Conservation (phyloP, 2,113 vertebrate species). For the zebrafish (Danio rerio) region GRCz12tu NC_133193.1:12437001-12437500, state of each 20-base stretch:
- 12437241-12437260: conserved; percentile 38
- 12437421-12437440: conserved; percentile 36
- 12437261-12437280: conserved; percentile 25
- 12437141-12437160: conserved; percentile 8
- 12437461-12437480: conserved; percentile 16
- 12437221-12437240: conserved; percentile 17
- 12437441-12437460: conserved; percentile 24
- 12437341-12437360: conserved; percentile 30
- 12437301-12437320: conserved; percentile 59
- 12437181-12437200: neutral
- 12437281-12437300: conserved; percentile 32
- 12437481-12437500: conserved; percentile 2
- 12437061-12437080: too few relatives aligned
- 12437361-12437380: conserved; percentile 17
- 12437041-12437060: too few relatives aligned
- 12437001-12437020: too few relatives aligned
- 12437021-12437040: too few relatives aligned
- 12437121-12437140: conserved; percentile 32
- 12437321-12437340: conserved; percentile 36
- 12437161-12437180: neutral
- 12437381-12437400: conserved; percentile 21
- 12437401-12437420: conserved; percentile 38
- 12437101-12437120: neutral
- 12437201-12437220: conserved; percentile 34
- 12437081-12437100: neutral